Evolutionary conservation across 2,113 vertebrate species (phyloP).

Genomic region (Pollachius pollachius): DNA sequence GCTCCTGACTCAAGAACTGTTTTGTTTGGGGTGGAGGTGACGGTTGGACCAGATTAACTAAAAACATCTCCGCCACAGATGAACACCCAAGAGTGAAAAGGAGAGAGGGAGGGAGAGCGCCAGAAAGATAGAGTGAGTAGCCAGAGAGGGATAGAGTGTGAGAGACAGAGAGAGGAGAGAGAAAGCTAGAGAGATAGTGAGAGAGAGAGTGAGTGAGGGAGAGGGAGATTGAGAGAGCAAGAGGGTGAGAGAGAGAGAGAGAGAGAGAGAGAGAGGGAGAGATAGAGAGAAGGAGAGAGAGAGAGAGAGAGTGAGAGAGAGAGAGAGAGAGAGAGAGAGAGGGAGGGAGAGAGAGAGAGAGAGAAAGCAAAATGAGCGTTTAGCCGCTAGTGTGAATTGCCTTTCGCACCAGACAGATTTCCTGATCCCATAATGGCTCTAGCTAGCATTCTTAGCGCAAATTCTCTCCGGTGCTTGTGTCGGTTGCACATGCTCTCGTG

Average conservation of each 20-base stretch:
- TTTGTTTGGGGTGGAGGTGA: constrained; percentile 39
- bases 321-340: constrained; percentile 18
- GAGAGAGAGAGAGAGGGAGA: not conserved
- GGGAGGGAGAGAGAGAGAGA: constrained; percentile 15
- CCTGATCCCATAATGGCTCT: constrained; percentile 79
- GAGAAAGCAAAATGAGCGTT: constrained; percentile 80
- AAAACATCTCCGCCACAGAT: not conserved
- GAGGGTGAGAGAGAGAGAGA: not conserved
- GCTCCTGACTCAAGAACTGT: constrained; percentile 28
- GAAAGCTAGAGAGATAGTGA: not conserved
- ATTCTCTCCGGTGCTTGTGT: constrained; percentile 77
- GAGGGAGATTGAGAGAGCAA: not conserved
- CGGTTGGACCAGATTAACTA: constrained; percentile 32
- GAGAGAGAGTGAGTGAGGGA: too few relatives aligned
- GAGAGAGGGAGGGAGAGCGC: not conserved
- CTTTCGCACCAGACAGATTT: constrained; percentile 83
- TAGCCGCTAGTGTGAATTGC: constrained; percentile 81
- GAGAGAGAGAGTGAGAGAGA: constrained; percentile 18
- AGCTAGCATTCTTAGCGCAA: constrained; percentile 77
- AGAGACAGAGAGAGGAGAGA: not conserved
- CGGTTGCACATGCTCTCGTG: constrained; percentile 79
- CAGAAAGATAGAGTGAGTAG: not conserved
- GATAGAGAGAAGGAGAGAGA: not conserved
- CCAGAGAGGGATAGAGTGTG: not conserved
- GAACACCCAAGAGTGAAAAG: not conserved